A percentile compares a stretch with the other conserved stretches of the same genome.
Evolutionary conservation across 2,888 invertebrate genomes (phyloP).

Genomic region (Meliscaeva auricollis): DNA sequence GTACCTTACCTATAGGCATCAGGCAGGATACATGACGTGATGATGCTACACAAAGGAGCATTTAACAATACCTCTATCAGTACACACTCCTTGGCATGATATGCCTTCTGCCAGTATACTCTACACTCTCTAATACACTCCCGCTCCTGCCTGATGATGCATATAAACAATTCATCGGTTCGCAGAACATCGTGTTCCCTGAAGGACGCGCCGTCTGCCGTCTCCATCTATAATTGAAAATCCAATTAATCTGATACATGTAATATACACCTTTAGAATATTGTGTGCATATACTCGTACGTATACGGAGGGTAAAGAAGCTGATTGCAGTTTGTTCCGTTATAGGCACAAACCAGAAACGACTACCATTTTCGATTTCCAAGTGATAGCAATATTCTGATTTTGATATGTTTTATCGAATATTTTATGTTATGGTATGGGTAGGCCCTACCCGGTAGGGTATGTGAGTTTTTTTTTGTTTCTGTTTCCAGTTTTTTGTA

Average conservation of each 20-base stretch:
- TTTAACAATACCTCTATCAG: constrained; percentile 43
- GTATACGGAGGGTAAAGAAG: constrained; percentile 23
- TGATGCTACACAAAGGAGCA: constrained; percentile 55
- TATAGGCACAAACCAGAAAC: neutral
- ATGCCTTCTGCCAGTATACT: neutral
- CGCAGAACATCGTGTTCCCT: constrained; percentile 64
- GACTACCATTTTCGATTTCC: too few relatives aligned
- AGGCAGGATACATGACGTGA: constrained; percentile 29
- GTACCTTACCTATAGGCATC: neutral
- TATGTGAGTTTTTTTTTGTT: too few relatives aligned
- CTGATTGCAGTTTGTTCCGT: constrained; percentile 30
- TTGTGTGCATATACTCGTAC: too few relatives aligned
- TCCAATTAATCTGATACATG: constrained; percentile 76
- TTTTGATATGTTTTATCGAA: too few relatives aligned
- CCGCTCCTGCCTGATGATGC: constrained; percentile 55
- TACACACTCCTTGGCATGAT: constrained; percentile 19
- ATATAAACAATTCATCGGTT: constrained; percentile 77
- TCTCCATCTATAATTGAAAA: constrained; percentile 75
- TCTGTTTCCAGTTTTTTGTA: too few relatives aligned
- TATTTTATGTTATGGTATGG: too few relatives aligned
- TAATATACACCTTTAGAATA: constrained; percentile 58
- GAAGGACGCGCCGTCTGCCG: constrained; percentile 52
- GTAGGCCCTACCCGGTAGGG: too few relatives aligned
- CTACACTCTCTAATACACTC: constrained; percentile 24
- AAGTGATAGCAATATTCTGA: too few relatives aligned